A percentile compares a stretch with the other conserved stretches of the same genome.
phyloP scores from a whole-genome alignment of 2,113 vertebrate species.

The Gadus macrocephalus region DNA sequence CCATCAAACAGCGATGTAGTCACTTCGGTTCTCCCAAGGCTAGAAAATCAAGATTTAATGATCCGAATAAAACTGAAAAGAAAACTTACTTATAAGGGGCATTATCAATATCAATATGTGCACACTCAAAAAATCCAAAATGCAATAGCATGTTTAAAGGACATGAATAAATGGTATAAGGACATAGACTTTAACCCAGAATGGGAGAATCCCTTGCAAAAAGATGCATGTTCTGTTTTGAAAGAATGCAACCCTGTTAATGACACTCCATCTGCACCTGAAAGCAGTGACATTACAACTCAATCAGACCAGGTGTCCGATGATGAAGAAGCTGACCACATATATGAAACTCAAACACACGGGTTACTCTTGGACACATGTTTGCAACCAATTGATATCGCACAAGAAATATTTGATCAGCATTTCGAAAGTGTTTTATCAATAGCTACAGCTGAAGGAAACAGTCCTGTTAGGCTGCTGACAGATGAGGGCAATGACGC shows the following conservation, averaged over 20 bases:
- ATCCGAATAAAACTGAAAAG: too few species aligned
- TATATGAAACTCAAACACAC: slow-evolving; percentile 8
- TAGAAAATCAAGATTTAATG: too few species aligned
- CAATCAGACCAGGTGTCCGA: background rate
- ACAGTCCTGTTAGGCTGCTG: slow-evolving; percentile 16
- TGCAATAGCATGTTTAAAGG: background rate
- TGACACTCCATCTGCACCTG: too few species aligned
- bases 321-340: background rate
- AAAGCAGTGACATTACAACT: background rate
- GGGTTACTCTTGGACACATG: slow-evolving; percentile 18
- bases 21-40: too few species aligned
- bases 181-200: too few species aligned
- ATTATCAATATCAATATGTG: too few species aligned
- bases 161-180: background rate
- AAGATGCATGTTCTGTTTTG: too few species aligned
- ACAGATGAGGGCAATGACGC: slow-evolving; percentile 17
- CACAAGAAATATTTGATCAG: slow-evolving; percentile 25
- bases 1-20: background rate
- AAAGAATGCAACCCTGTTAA: too few species aligned
- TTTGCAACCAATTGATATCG: background rate
- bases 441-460: slow-evolving; percentile 7
- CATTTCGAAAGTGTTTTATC: slow-evolving; percentile 9
- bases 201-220: too few species aligned
- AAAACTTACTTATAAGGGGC: too few species aligned
- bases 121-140: background rate